These are phyloP conservation scores for Exephanes ischioxanthus DNA, from an alignment of 2,888 invertebrate genomes.

Conservation along the genomic window DNA sequence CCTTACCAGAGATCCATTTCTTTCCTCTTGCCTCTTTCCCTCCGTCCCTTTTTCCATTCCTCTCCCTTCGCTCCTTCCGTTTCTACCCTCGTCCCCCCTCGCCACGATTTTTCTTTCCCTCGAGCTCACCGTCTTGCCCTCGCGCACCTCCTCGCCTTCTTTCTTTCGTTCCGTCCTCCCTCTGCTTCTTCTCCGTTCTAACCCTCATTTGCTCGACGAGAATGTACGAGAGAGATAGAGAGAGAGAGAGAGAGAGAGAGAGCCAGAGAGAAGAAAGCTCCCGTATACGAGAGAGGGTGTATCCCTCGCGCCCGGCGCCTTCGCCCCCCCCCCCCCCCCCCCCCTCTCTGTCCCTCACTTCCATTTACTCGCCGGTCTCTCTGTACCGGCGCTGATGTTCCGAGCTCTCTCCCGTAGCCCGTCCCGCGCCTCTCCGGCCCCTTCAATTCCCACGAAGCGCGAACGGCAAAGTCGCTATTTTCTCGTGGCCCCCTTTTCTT, in stretches of 20 bases:
- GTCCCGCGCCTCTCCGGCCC: conserved; percentile 75
- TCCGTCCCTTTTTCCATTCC: conserved; percentile 72
- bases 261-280: conserved; percentile 33
- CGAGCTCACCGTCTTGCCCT: conserved; percentile 45
- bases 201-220: conserved; percentile 37
- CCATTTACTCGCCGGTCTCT: conserved; percentile 79
- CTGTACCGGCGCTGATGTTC: conserved; percentile 64
- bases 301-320: conserved; percentile 58
- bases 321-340: conserved; percentile 82
- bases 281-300: conserved; percentile 52
- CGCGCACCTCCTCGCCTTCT: conserved; percentile 29
- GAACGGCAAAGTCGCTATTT: conserved; percentile 79
- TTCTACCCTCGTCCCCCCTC: conserved; percentile 74
- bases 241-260: not conserved
- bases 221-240: conserved; percentile 29
- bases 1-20: conserved; percentile 61
- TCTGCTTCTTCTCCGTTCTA: conserved; percentile 47
- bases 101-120: conserved; percentile 58
- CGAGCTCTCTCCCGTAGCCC: conserved; percentile 81
- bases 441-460: conserved; percentile 82
- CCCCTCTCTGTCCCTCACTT: conserved; percentile 85
- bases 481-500: conserved; percentile 82
- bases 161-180: conserved; percentile 46
- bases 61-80: conserved; percentile 75
- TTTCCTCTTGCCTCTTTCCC: conserved; percentile 71